Base-by-base conservation (phyloP, 37 sponge, comb jelly and placozoan genomes). In the Ianthella basta region DNA sequence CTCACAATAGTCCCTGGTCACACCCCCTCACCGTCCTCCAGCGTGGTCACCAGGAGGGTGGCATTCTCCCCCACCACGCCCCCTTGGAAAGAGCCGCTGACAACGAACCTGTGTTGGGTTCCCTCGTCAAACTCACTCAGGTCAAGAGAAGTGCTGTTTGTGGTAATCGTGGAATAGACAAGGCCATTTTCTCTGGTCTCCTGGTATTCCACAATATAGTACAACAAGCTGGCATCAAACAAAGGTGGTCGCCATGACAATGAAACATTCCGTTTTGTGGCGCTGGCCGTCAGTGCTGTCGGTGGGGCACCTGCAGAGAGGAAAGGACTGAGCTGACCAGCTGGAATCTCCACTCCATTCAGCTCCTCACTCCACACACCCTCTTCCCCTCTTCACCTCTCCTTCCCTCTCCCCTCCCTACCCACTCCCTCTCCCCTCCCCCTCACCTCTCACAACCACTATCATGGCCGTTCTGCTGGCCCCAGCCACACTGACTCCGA, bases 221-320 rank as follows among this genome's bases (percentile, higher is more conserved):
- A 61, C 13, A 54, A 32, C 20, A 83, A 14, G 30, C n/a, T 37
- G 36, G 20, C 14, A 40, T 29, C 30, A 24, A 41, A 67, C 4
- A 24, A 25, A 39, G 88, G 88, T 0, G 27, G 77, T 29, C 4
- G 24, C 88, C 88, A 88, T 15, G 33, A 33, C 24, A 88, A 10
- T 13, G 27, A 4, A 0, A 79, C 12, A 6, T 23, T 20, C 39
- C 66, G 70, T 12, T 61, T 67, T 15, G 50, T 83, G 6, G 55
- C 15, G 21, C 6, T 32, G 16, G 56, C 79, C 0, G 13, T 15
- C 4, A 61, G 54, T 27, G 37, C 19, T 19, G 55, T 59, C 0
- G 84, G 84, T 4, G 88, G 66, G 40, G 88, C 88, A 23, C 88
- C 86, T 86, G n/a, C n/a, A n/a, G n/a, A n/a, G n/a, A n/a, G n/a